Conservation (phyloP, 2,113 vertebrate species). For the Tamias sibiricus region DNA sequence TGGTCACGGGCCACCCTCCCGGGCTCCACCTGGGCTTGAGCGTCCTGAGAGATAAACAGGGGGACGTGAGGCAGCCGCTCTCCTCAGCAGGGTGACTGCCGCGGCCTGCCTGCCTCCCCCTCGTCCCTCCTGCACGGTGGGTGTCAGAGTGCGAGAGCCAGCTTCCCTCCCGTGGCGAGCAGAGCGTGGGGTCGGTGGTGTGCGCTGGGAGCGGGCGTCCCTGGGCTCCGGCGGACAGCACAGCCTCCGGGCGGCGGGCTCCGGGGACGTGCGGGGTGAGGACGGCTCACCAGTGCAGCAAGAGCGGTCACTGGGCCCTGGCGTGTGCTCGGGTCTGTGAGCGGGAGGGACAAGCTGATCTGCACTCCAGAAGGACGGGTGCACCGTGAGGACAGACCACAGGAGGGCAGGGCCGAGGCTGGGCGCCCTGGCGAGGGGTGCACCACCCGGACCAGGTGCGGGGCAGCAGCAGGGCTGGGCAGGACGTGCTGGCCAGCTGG, state of each 20-base stretch:
- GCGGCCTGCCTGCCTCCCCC: background rate
- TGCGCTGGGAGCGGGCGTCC: too few species aligned
- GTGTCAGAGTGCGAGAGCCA: accelerated
- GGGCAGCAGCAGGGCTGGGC: accelerated
- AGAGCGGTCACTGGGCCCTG: background rate
- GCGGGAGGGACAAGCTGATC: accelerated
- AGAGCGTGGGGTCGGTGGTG: accelerated
- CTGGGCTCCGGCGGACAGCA: background rate
- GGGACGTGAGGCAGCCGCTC: too few species aligned
- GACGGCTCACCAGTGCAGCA: accelerated
- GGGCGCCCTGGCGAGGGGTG: background rate
- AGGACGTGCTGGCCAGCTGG: background rate
- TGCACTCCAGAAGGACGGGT: background rate
- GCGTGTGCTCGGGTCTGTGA: accelerated
- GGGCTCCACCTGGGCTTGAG: too few species aligned
- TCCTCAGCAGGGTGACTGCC: background rate
- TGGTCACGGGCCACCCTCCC: background rate
- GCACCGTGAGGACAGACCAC: slow-evolving; percentile 18
- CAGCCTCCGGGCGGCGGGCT: background rate
- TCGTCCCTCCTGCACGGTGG: accelerated
- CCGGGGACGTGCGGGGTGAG: background rate
- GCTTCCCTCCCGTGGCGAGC: accelerated
- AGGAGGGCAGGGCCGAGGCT: background rate
- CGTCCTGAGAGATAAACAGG: background rate
- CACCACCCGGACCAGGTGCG: background rate